Percentiles rank a stretch among this genome's conserved stretches.
phyloP scores from a whole-genome alignment of 2,113 vertebrate species.

The Pao palembangensis region DNA sequence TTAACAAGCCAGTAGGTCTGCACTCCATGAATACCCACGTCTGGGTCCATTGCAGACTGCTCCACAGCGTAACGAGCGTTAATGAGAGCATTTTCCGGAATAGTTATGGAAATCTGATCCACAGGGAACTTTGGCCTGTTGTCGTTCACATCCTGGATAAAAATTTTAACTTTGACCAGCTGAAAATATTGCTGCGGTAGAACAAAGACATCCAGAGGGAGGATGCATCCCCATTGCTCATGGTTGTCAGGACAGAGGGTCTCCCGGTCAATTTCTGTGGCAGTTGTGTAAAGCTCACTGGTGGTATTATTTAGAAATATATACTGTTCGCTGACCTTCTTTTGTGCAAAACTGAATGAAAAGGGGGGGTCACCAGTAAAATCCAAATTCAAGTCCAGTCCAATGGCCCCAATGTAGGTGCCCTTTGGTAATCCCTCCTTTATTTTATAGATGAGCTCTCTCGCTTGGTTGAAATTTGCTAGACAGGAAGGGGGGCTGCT shows the following conservation, averaged over 20 bases:
- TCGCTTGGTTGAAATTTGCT: conserved; percentile 88
- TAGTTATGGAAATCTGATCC: conserved; percentile 80
- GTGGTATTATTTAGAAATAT: conserved; percentile 87
- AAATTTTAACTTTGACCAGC: conserved; percentile 91
- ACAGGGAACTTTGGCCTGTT: conserved; percentile 87
- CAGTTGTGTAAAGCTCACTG: conserved; percentile 87
- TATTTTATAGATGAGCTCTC: conserved; percentile 92
- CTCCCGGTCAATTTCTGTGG: conserved; percentile 87
- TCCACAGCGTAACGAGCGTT: conserved; percentile 89
- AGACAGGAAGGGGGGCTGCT: conserved; percentile 84
- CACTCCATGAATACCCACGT: conserved; percentile 81
- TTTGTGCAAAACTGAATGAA: conserved; percentile 86
- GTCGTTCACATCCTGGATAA: conserved; percentile 91
- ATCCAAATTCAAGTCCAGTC: conserved; percentile 84
- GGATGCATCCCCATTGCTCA: conserved; percentile 75
- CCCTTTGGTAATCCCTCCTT: conserved; percentile 90
- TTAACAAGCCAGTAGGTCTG: conserved; percentile 93
- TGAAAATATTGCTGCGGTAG: conserved; percentile 94
- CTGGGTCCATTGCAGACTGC: conserved; percentile 89
- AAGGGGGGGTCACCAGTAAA: conserved; percentile 75
- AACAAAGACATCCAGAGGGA: conserved; percentile 89
- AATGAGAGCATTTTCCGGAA: conserved; percentile 88
- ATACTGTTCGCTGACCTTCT: conserved; percentile 81
- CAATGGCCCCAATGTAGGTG: conserved; percentile 87
- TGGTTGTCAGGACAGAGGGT: conserved; percentile 77